Evolutionary conservation across 2,888 invertebrate species (phyloP).

Genomic region (Acleris emargana): DNA sequence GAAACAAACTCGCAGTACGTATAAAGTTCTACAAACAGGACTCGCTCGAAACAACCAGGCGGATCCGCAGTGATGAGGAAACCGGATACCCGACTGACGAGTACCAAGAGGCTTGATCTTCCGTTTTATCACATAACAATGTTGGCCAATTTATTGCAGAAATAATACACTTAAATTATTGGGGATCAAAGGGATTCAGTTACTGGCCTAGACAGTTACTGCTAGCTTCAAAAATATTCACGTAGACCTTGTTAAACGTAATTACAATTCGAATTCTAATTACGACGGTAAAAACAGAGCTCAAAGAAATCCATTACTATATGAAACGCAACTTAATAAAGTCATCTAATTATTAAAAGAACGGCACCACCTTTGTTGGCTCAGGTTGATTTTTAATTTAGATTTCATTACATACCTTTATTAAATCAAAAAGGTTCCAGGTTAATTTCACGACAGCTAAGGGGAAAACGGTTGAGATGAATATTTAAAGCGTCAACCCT

Average conservation of each 20-base stretch:
- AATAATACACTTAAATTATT: conserved; percentile 14
- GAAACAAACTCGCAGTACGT: conserved; percentile 39
- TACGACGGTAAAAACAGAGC: background rate
- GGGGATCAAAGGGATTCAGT: background rate
- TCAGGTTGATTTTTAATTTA: conserved; percentile 19
- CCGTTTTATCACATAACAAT: conserved; percentile 27
- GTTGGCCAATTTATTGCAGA: conserved; percentile 22
- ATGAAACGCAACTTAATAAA: background rate
- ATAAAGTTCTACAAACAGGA: conserved; percentile 46
- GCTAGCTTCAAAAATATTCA: background rate
- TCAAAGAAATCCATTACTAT: background rate
- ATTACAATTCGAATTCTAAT: too few species aligned
- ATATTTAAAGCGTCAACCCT: conserved; percentile 53
- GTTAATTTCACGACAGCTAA: conserved; percentile 53
- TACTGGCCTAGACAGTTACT: background rate
- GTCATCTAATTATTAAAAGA: background rate
- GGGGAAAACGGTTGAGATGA: conserved; percentile 59
- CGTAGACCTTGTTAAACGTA: too few species aligned
- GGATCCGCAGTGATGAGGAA: conserved; percentile 48
- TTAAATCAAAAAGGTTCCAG: conserved; percentile 60
- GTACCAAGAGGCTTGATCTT: conserved; percentile 44
- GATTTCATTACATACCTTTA: conserved; percentile 41
- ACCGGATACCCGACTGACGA: conserved; percentile 50
- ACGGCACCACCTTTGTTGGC: conserved; percentile 4
- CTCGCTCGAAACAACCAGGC: conserved; percentile 46